Base-by-base conservation (phyloP, 2,113 vertebrate genomes). In the Tamias sibiricus region DNA sequence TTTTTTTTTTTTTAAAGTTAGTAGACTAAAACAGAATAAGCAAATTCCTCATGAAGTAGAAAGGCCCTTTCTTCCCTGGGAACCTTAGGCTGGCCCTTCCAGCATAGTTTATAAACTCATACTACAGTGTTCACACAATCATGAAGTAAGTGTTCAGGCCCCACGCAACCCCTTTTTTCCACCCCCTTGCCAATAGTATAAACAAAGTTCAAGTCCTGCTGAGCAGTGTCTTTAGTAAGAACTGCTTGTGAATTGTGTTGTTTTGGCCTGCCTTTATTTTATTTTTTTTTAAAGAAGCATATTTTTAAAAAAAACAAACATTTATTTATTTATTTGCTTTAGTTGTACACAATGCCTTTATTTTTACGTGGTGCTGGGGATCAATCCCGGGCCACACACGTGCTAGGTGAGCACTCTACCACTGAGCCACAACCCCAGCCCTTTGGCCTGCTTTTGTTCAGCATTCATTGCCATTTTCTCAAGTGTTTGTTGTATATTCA, bases 261-360 rank as follows among this genome's bases (percentile, higher is more conserved):
- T 90, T 95, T 90, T 84, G 74, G 28, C 79, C 20, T 85, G 44
- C 68, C 84, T 87, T 96, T 85, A 24, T 94, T 95, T n/a, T n/a
- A n/a, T n/a, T n/a, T n/a, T n/a, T n/a, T n/a, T n/a, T n/a, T n/a
- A n/a, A n/a, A n/a, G n/a, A n/a, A n/a, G n/a, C n/a, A n/a, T n/a
- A n/a, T n/a, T n/a, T n/a, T n/a, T n/a, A n/a, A n/a, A n/a, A n/a
- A n/a, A n/a, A n/a, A n/a, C n/a, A n/a, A n/a, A n/a, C n/a, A n/a
- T n/a, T n/a, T n/a, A n/a, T n/a, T n/a, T n/a, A n/a, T n/a, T n/a
- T n/a, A n/a, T n/a, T n/a, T n/a, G n/a, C n/a, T n/a, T n/a, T n/a
- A n/a, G n/a, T n/a, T n/a, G n/a, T n/a, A n/a, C n/a, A n/a, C n/a
- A n/a, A n/a, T n/a, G n/a, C n/a, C n/a, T n/a, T n/a, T n/a, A n/a